These are phyloP conservation scores for Semaprochilodus insignis DNA, from an alignment of 2,797 vertebrate species.

Conservation along the genomic window DNA sequence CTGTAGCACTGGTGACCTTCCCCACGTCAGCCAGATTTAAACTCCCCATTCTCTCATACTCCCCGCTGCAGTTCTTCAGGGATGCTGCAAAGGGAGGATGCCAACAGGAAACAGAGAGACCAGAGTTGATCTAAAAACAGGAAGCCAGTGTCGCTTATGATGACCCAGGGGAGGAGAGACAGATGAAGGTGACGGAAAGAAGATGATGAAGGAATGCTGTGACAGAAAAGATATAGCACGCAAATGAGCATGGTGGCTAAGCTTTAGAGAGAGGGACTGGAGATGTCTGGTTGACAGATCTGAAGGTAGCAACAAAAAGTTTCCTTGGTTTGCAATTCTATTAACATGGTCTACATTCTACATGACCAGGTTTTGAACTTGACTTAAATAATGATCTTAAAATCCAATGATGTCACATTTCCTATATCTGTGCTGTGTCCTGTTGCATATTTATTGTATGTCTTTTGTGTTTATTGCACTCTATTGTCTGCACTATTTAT, in stretches of 20 bases:
- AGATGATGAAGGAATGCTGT: not conserved
- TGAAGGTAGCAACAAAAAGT: not conserved
- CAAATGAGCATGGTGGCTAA: not conserved
- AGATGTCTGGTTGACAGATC: not conserved
- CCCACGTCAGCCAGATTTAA: not conserved
- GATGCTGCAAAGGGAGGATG: conserved; percentile 3
- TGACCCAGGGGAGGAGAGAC: not conserved
- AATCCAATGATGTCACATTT: too few relatives aligned
- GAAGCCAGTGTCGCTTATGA: not conserved
- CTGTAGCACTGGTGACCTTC: not conserved
- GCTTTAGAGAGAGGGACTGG: not conserved
- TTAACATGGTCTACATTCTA: not conserved
- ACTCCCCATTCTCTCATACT: not conserved
- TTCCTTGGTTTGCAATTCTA: not conserved
- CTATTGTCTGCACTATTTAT: too few relatives aligned
- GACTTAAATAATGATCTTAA: too few relatives aligned
- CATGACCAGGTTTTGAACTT: too few relatives aligned
- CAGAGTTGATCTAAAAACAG: conserved; percentile 21
- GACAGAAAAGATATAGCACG: not conserved
- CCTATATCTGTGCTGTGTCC: too few relatives aligned
- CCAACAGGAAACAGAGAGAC: not conserved
- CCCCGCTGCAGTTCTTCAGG: conserved; percentile 6
- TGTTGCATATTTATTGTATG: too few relatives aligned
- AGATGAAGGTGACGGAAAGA: not conserved
- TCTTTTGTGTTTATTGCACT: too few relatives aligned